A percentile compares a stretch with the other conserved stretches of the same genome.
phyloP scores from a whole-genome alignment of 2,888 invertebrate species.

The Pandemis cinnamomeana region DNA sequence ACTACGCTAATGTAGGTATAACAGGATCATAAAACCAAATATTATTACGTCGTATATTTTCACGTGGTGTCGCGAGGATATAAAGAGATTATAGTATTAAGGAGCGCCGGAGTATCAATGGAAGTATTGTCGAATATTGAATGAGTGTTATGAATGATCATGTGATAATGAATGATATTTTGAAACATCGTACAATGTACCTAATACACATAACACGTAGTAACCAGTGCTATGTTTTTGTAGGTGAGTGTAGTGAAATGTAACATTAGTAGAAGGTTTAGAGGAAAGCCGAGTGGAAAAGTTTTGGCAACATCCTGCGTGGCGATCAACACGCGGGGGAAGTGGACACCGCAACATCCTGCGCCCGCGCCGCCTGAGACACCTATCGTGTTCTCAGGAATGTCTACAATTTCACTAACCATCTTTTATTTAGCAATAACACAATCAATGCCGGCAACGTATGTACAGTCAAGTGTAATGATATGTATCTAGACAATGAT shows the following conservation, averaged over 20 bases:
- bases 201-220: conserved; percentile 21
- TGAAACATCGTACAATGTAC: conserved; percentile 32
- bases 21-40: background rate
- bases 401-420: conserved; percentile 30
- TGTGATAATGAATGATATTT: conserved; percentile 31
- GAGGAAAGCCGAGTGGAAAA: conserved; percentile 60
- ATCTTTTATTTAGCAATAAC: background rate
- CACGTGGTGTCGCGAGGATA: conserved; percentile 9
- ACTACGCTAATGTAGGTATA: background rate
- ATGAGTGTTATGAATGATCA: conserved; percentile 40
- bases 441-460: too few species aligned
- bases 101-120: conserved; percentile 22
- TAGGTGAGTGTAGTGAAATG: conserved; percentile 49
- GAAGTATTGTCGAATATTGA: conserved; percentile 26
- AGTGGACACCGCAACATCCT: conserved; percentile 82
- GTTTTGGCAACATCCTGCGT: conserved; percentile 82
- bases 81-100: conserved; percentile 31
- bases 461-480: too few species aligned
- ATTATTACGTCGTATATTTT: conserved; percentile 12
- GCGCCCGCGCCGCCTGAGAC: conserved; percentile 47
- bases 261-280: conserved; percentile 56
- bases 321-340: conserved; percentile 71
- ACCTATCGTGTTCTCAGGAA: conserved; percentile 31
- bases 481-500: too few species aligned
- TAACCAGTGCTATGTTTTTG: conserved; percentile 26